phyloP scores from a whole-genome alignment of 2,888 invertebrate species.

The Arrhopalites spinosus region DNA sequence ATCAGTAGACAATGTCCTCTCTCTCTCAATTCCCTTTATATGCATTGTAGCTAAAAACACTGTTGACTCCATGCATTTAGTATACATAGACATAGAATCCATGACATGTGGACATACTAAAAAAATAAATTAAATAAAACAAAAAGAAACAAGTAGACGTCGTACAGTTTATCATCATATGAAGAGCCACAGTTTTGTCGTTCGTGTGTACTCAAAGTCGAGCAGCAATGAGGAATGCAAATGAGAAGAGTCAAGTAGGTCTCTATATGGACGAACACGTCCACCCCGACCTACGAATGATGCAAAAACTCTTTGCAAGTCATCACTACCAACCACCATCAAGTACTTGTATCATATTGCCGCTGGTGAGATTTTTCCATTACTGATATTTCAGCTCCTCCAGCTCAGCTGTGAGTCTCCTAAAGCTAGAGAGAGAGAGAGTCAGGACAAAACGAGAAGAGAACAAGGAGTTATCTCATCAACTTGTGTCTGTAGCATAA shows the following conservation, averaged over 20 bases:
- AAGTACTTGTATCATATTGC: background rate
- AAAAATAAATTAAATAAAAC: background rate
- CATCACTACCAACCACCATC: slow-evolving; percentile 14
- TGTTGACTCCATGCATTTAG: too few relatives aligned
- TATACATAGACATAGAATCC: too few relatives aligned
- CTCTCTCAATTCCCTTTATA: background rate
- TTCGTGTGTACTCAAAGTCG: too few relatives aligned
- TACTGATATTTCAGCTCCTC: slow-evolving; percentile 13
- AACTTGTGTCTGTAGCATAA: background rate
- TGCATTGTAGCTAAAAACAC: too few relatives aligned
- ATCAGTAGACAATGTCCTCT: slow-evolving; percentile 10
- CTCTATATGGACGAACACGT: slow-evolving; percentile 9
- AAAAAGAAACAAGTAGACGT: background rate
- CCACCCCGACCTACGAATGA: slow-evolving; percentile 15
- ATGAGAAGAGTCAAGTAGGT: slow-evolving; percentile 16
- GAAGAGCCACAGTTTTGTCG: background rate
- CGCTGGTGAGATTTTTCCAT: slow-evolving; percentile 1
- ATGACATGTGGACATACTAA: background rate
- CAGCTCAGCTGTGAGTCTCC: background rate
- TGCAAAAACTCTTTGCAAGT: slow-evolving; percentile 23
- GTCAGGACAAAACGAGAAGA: background rate
- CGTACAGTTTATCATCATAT: too few relatives aligned
- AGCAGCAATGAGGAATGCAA: slow-evolving; percentile 7
- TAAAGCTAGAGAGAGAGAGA: background rate
- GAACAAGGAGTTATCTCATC: background rate